These are phyloP conservation scores for Thamnophis sirtalis DNA, from an alignment of 2,113 vertebrate genomes.

Conservation along the genomic window DNA sequence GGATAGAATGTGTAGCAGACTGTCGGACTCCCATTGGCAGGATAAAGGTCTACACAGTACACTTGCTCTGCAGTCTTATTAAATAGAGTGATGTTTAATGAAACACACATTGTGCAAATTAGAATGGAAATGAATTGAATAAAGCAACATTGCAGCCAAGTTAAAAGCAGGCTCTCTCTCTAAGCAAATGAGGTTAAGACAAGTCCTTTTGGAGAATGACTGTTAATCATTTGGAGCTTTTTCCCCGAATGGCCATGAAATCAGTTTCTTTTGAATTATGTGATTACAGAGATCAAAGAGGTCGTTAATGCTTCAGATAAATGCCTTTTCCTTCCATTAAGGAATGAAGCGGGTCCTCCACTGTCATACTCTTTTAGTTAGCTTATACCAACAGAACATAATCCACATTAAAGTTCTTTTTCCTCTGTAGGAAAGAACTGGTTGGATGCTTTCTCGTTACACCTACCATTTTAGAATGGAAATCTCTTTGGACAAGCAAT, in stretches of 20 bases:
- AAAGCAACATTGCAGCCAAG: slow-evolving; percentile 6
- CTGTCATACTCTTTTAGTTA: slow-evolving; percentile 2
- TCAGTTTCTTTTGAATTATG: slow-evolving; percentile 49
- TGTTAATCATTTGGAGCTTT: slow-evolving; percentile 36
- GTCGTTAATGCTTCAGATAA: slow-evolving; percentile 39
- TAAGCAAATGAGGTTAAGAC: slow-evolving; percentile 44
- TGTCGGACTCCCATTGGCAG: not conserved
- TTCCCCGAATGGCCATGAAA: slow-evolving; percentile 41
- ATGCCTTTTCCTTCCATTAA: slow-evolving; percentile 12
- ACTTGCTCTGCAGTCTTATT: not conserved
- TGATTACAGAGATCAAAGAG: slow-evolving; percentile 54
- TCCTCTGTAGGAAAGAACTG: not conserved
- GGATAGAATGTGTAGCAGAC: not conserved
- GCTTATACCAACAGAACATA: not conserved
- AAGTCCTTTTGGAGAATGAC: slow-evolving; percentile 26
- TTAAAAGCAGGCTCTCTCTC: slow-evolving; percentile 4
- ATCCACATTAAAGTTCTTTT: slow-evolving; percentile 21
- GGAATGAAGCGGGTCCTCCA: slow-evolving; percentile 7
- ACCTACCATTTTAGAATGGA: not conserved
- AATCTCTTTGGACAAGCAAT: not conserved
- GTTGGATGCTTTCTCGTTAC: not conserved
- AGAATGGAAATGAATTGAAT: slow-evolving; percentile 38
- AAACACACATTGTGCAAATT: slow-evolving; percentile 35
- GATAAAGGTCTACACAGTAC: slow-evolving; percentile 10
- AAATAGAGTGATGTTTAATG: slow-evolving; percentile 27